phyloP scores from a whole-genome alignment of 2,888 invertebrate genomes.

The Idaea biselata region DNA sequence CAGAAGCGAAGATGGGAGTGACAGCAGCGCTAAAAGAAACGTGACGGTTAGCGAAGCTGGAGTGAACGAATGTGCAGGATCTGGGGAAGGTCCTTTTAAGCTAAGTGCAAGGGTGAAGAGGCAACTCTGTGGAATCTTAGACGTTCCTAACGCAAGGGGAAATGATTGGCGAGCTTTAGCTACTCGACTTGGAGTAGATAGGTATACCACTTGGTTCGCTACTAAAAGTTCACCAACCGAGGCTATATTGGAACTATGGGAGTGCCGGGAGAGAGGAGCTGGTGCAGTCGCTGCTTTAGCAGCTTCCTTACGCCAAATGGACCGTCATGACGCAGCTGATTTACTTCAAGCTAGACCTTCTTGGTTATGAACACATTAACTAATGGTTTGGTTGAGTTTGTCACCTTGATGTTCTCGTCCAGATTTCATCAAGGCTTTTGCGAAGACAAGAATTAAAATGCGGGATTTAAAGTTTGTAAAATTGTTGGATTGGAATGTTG shows the following conservation, averaged over 20 bases:
- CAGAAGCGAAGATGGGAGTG: conserved; percentile 70
- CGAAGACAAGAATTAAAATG: neutral
- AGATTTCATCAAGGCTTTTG: neutral
- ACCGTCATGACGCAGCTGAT: conserved; percentile 72
- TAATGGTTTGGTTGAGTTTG: neutral
- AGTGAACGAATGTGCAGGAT: conserved; percentile 78
- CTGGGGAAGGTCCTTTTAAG: conserved; percentile 81
- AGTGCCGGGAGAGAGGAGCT: conserved; percentile 92
- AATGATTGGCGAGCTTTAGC: conserved; percentile 99
- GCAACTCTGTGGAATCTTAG: conserved; percentile 84
- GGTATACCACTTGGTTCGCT: conserved; percentile 98
- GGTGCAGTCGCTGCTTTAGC: conserved; percentile 89
- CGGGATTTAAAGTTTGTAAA: neutral
- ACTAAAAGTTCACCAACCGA: conserved; percentile 98
- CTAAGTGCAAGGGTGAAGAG: conserved; percentile 79
- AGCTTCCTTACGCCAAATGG: conserved; percentile 67
- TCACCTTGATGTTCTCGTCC: neutral
- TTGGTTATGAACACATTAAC: conserved; percentile 64
- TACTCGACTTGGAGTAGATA: conserved; percentile 94
- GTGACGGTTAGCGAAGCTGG: conserved; percentile 82
- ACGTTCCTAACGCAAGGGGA: conserved; percentile 94
- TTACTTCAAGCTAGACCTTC: conserved; percentile 69
- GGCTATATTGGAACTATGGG: conserved; percentile 97
- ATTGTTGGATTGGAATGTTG: conserved; percentile 40
- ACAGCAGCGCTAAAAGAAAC: conserved; percentile 71